Conservation (phyloP, 30 jellyfish, hydroid and myxozoan genomes). For the Aurelia sp. region DNA sequence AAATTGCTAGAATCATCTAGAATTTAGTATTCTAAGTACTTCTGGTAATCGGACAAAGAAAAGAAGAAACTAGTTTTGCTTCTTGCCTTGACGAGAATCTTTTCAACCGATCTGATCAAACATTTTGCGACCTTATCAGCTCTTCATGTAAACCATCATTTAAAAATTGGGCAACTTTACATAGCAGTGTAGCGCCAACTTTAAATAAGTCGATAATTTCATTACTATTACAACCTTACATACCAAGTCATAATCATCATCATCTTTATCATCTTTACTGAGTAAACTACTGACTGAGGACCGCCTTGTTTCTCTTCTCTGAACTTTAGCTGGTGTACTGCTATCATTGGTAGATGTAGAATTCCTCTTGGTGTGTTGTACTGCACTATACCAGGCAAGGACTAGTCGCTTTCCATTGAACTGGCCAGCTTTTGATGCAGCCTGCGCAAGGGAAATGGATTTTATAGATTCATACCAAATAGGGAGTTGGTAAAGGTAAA, state of each 20-base stretch:
- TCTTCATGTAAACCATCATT: too few relatives aligned
- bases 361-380: conserved; percentile 38
- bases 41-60: too few relatives aligned
- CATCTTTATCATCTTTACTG: conserved; percentile 75
- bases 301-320: conserved; percentile 75
- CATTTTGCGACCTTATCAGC: too few relatives aligned
- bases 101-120: too few relatives aligned
- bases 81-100: too few relatives aligned
- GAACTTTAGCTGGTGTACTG: conserved; percentile 69
- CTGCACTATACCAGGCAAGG: conserved; percentile 95
- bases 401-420: conserved; percentile 85
- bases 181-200: not conserved
- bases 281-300: conserved; percentile 77
- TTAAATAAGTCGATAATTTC: not conserved
- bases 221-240: not conserved
- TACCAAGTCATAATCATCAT: conserved; percentile 81
- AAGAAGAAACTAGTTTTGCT: too few relatives aligned
- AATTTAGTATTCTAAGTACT: too few relatives aligned
- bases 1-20: too few relatives aligned
- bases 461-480: not conserved
- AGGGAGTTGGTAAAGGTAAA: too few relatives aligned
- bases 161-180: not conserved
- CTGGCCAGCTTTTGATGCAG: conserved; percentile 82
- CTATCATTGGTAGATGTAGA: conserved; percentile 33
- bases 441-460: conserved; percentile 30